Base-by-base conservation (phyloP, 1,140 invertebrate species). In the Drosophila gunungcola region DNA sequence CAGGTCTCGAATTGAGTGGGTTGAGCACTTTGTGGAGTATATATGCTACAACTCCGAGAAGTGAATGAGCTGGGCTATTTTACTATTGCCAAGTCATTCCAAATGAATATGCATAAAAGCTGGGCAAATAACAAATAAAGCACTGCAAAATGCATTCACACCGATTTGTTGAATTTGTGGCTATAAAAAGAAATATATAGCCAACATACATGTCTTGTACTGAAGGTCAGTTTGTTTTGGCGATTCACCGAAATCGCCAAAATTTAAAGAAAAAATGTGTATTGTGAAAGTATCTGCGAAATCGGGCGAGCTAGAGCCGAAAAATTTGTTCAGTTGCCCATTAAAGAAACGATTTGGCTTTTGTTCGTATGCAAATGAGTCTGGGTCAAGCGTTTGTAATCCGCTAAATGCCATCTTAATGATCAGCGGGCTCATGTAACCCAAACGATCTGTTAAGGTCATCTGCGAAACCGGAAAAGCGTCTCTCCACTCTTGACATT, bases 21-120 rank as follows among this genome's bases (percentile, higher is more conserved):
- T 39, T 54, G 43, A 61, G 39, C 58, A 68, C 65, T 83, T 69
- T 27, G 45, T 39, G 49, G 34, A 27, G 42, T 54, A 21, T 48
- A 53, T 48, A 53, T 68, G 42, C 48, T 41, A 42, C 11, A 67
- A 80, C 51, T 34, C n/a, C 29, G 73, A 55, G 51, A 67, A 56
- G 62, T 48, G 82, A 27, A 56, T 32, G 42, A 57, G 36, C 25
- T 34, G 2, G 46, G 25, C 46, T 49, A 64, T 55, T 73, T 62
- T 6, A 82, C 61, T 72, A 54, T 76, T 79, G 83, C 52, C 70
- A 45, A 86, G 83, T 86, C 83, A 86, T 60, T 54, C 51, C 21
- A 52, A 83, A 73, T 88, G 83, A 88, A 83, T 83, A 68, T 78
- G 83, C 82, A 88, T 82, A 76, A 86, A 82, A 75, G 56, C 83